These are phyloP conservation scores for Eurytoma californica DNA, from an alignment of 2,888 invertebrate genomes.

Conservation along the genomic window DNA sequence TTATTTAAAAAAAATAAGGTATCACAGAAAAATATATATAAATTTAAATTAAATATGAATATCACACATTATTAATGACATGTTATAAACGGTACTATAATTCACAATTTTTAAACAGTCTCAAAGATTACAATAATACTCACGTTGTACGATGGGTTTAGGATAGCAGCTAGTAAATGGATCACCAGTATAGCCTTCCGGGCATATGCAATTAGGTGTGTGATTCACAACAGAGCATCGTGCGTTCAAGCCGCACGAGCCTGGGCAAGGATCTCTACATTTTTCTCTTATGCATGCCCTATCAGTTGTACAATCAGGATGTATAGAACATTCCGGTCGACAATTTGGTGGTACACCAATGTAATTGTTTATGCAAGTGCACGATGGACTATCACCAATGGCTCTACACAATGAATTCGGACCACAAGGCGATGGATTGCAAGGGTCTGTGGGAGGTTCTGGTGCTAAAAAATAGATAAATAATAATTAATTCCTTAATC, in stretches of 20 bases:
- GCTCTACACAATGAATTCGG: slow-evolving; percentile 87
- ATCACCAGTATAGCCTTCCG: slow-evolving; percentile 80
- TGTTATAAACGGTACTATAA: background rate
- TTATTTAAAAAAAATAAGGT: background rate
- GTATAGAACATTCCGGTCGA: slow-evolving; percentile 87
- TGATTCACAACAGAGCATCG: slow-evolving; percentile 82
- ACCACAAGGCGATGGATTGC: slow-evolving; percentile 79
- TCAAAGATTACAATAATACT: slow-evolving; percentile 64
- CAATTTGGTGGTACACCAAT: slow-evolving; percentile 79
- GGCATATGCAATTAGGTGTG: slow-evolving; percentile 82
- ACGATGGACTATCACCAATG: slow-evolving; percentile 76
- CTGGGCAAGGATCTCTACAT: slow-evolving; percentile 87
- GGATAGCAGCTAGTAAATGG: slow-evolving; percentile 76
- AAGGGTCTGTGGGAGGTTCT: slow-evolving; percentile 63
- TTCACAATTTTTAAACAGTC: background rate
- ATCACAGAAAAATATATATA: no score
- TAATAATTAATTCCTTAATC: slow-evolving; percentile 64
- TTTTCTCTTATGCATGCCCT: slow-evolving; percentile 85
- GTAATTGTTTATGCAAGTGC: slow-evolving; percentile 70
- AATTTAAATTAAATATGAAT: no score
- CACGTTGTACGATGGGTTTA: slow-evolving; percentile 77
- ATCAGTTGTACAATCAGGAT: slow-evolving; percentile 85
- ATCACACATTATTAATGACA: no score
- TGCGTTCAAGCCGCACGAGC: slow-evolving; percentile 81
- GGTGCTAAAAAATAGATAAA: slow-evolving; percentile 57